Conservation (phyloP, 2,797 vertebrate species). For the Gymnothorax javanicus region DNA sequence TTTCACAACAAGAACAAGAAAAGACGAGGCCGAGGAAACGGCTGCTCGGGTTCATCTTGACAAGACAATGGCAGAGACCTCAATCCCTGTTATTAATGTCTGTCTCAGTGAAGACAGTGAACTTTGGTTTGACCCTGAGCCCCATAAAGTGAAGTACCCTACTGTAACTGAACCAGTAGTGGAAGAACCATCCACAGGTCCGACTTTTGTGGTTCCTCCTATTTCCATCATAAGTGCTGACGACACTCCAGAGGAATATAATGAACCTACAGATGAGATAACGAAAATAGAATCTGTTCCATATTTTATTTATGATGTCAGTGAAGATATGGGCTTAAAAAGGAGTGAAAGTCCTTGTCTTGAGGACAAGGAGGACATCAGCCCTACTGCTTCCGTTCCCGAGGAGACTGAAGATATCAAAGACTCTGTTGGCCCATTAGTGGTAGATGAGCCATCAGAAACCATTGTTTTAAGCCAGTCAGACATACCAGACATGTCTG, state of each 20-base stretch:
- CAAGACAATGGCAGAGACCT: slow-evolving; percentile 3
- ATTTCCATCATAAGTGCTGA: slow-evolving; percentile 45
- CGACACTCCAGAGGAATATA: slow-evolving; percentile 20
- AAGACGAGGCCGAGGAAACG: slow-evolving; percentile 26
- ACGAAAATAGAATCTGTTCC: slow-evolving; percentile 27
- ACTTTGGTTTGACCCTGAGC: slow-evolving; percentile 39
- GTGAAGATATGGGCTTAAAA: slow-evolving; percentile 25
- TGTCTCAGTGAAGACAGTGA: slow-evolving; percentile 45
- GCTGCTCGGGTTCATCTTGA: slow-evolving; percentile 27
- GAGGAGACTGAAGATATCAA: slow-evolving; percentile 38
- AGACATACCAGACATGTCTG: not conserved
- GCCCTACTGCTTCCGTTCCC: not conserved
- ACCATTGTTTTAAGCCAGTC: not conserved
- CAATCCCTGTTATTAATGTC: slow-evolving; percentile 41
- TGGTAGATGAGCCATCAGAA: not conserved
- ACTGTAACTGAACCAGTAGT: slow-evolving; percentile 26
- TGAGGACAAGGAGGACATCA: slow-evolving; percentile 11
- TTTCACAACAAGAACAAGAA: slow-evolving; percentile 36
- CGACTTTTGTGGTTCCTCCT: slow-evolving; percentile 41
- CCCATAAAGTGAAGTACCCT: slow-evolving; percentile 31
- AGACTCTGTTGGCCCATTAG: not conserved
- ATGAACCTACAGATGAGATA: slow-evolving; percentile 5
- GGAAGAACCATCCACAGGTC: slow-evolving; percentile 41
- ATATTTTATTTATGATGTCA: slow-evolving; percentile 30
- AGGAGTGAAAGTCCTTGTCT: not conserved